Conservation (phyloP, 2,888 invertebrate genomes). For the Drosophila setosimentum region DNA sequence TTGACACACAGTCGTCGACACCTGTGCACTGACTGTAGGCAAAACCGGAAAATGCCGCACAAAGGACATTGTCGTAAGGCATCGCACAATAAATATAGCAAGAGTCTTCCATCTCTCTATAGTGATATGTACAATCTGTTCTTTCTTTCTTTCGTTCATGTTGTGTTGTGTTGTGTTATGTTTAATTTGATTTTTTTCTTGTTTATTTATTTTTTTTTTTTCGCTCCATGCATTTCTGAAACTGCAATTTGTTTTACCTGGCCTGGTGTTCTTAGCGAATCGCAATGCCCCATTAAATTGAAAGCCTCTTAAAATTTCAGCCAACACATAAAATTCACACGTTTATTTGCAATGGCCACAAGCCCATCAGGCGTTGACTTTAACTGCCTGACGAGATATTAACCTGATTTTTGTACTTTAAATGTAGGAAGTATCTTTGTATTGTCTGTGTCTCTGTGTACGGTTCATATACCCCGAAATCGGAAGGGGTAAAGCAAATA, state of each 20-base stretch:
- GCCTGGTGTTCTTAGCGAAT: constrained; percentile 19
- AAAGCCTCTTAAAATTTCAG: constrained; percentile 60
- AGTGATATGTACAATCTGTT: background rate
- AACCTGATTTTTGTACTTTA: constrained; percentile 36
- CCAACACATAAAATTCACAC: constrained; percentile 69
- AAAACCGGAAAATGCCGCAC: constrained; percentile 33
- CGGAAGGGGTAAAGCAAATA: background rate
- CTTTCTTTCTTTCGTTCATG: background rate
- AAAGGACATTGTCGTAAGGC: constrained; percentile 42
- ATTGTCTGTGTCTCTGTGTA: background rate
- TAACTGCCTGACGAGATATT: constrained; percentile 28
- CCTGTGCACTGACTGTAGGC: constrained; percentile 11
- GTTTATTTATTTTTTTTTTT: background rate
- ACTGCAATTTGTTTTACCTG: constrained; percentile 32
- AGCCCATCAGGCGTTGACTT: constrained; percentile 1
- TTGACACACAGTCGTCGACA: constrained; percentile 59
- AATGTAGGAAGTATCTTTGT: constrained; percentile 32
- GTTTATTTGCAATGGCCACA: constrained; percentile 26
- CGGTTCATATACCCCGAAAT: background rate
- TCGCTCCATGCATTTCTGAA: constrained; percentile 22
- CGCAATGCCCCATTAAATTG: constrained; percentile 57
- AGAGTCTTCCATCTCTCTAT: constrained; percentile 11
- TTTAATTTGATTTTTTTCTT: background rate
- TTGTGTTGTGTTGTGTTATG: background rate
- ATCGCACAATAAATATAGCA: constrained; percentile 34